phyloP scores from a whole-genome alignment of 2,888 invertebrate species.

The Omphaloscelis lunosa region DNA sequence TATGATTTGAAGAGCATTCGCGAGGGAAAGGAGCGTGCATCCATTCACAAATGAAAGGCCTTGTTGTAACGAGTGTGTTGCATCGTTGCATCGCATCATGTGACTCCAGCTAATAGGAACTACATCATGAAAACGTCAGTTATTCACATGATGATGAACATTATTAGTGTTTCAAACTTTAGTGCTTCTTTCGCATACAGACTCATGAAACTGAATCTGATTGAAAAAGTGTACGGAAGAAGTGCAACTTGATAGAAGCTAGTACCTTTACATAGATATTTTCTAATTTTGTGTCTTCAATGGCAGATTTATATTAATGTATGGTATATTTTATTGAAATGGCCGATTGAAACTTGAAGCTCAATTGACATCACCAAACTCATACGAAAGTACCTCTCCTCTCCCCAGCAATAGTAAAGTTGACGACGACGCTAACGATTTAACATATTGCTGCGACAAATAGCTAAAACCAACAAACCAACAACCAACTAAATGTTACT shows the following conservation, averaged over 20 bases:
- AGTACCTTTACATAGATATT: too few relatives aligned
- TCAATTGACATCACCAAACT: neutral
- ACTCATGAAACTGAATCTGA: slow-evolving; percentile 13
- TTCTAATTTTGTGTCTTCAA: neutral
- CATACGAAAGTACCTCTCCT: too few relatives aligned
- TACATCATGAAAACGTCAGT: slow-evolving; percentile 52
- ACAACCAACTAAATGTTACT: neutral
- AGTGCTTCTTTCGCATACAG: neutral
- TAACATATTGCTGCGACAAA: slow-evolving; percentile 10
- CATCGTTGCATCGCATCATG: slow-evolving; percentile 50
- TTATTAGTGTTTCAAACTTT: slow-evolving; percentile 26
- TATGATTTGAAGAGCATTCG: slow-evolving; percentile 33
- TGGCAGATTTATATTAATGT: neutral
- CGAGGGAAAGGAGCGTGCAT: slow-evolving; percentile 58
- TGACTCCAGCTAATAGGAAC: slow-evolving; percentile 37
- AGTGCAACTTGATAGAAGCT: neutral
- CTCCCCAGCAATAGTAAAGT: neutral
- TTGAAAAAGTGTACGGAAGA: slow-evolving; percentile 1
- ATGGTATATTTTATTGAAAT: neutral
- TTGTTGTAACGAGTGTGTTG: slow-evolving; percentile 48
- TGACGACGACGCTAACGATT: slow-evolving; percentile 3
- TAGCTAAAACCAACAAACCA: too few relatives aligned
- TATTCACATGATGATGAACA: slow-evolving; percentile 39
- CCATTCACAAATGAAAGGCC: slow-evolving; percentile 66
- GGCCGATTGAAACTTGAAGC: neutral